Conservation (phyloP, 2,888 invertebrate genomes). For the Pandemis cinnamomeana region DNA sequence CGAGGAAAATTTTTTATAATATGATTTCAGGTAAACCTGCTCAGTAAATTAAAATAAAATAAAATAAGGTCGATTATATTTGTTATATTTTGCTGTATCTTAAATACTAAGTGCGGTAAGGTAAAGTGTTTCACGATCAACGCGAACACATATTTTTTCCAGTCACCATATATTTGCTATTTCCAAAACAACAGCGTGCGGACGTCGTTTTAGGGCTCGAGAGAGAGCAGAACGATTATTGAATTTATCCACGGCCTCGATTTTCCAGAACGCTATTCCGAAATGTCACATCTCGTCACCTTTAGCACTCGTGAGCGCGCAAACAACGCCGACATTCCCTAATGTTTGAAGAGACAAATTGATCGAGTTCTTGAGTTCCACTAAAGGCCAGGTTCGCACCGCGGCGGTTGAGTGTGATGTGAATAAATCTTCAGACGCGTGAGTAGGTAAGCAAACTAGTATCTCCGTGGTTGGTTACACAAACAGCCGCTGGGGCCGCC, state of each 20-base stretch:
- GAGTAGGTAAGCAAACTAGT: constrained; percentile 59
- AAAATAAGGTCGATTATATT: no score
- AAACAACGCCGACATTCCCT: constrained; percentile 33
- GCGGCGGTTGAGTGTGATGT: constrained; percentile 42
- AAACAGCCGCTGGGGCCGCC: constrained; percentile 60
- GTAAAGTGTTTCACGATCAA: not conserved
- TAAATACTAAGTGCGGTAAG: no score
- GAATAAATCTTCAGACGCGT: constrained; percentile 61
- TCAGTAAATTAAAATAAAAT: no score
- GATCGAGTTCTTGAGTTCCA: constrained; percentile 37
- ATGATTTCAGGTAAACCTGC: not conserved
- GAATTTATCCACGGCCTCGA: constrained; percentile 20
- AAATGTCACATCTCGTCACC: constrained; percentile 35
- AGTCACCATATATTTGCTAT: not conserved
- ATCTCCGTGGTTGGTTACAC: constrained; percentile 53
- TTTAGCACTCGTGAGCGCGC: constrained; percentile 34
- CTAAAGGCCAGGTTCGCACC: constrained; percentile 39
- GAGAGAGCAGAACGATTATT: constrained; percentile 11
- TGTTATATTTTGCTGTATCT: no score
- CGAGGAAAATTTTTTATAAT: not conserved
- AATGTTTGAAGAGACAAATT: constrained; percentile 41
- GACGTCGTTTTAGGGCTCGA: not conserved
- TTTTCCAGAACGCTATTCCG: constrained; percentile 16
- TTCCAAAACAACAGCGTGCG: not conserved
- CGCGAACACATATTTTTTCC: not conserved